phyloP scores from a whole-genome alignment of 2,797 vertebrate genomes.

The Betta splendens region DNA sequence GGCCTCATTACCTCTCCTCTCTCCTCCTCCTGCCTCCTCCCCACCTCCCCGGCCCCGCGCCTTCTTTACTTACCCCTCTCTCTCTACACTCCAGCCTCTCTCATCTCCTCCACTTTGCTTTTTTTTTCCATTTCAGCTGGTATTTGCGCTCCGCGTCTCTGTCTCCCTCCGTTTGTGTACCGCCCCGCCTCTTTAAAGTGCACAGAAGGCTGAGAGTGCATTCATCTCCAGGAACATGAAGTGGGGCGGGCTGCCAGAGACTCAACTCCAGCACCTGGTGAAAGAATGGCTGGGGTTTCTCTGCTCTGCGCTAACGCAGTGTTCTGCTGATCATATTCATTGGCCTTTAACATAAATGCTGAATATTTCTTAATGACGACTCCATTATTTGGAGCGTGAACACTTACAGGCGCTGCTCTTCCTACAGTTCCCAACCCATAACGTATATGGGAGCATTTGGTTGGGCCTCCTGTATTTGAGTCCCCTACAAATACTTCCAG shows the following conservation, averaged over 20 bases:
- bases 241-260: conserved; percentile 32
- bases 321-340: conserved; percentile 9
- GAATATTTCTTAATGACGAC: too few species aligned
- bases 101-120: conserved; percentile 53
- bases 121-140: conserved; percentile 52
- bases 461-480: neutral
- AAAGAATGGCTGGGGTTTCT: conserved; percentile 62
- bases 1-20: conserved; percentile 83
- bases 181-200: conserved; percentile 49
- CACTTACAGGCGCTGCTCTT: too few species aligned
- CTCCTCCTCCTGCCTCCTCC: conserved; percentile 22
- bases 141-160: conserved; percentile 35
- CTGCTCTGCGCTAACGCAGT: too few species aligned
- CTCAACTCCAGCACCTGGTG: conserved; percentile 51
- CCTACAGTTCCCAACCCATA: too few species aligned
- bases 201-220: conserved; percentile 39
- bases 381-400: too few species aligned
- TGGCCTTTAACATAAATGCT: too few species aligned
- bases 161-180: conserved; percentile 49
- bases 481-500: too few species aligned
- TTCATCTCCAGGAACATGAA: conserved; percentile 55
- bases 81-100: conserved; percentile 54
- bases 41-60: conserved; percentile 3
- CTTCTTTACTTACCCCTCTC: conserved; percentile 32
- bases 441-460: neutral